These are phyloP conservation scores for Channa striata DNA, from an alignment of 2,797 vertebrate species.

Conservation along the genomic window DNA sequence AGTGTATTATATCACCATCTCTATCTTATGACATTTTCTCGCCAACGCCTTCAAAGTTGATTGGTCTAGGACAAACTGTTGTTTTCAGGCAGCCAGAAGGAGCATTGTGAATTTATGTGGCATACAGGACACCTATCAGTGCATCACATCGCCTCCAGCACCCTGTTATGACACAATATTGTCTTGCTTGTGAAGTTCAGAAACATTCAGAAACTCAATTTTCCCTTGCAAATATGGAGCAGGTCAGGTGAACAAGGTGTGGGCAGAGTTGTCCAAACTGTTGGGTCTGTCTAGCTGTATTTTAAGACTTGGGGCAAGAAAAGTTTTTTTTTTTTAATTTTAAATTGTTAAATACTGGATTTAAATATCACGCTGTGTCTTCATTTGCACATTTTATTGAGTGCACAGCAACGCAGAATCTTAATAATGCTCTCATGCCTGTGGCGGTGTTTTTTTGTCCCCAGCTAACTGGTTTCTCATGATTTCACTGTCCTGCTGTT, in stretches of 20 bases:
- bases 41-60: background rate
- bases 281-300: background rate
- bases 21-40: background rate
- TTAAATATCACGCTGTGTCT: slow-evolving; percentile 6
- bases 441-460: slow-evolving; percentile 21
- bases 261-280: background rate
- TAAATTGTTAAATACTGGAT: slow-evolving; percentile 15
- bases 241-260: slow-evolving; percentile 1
- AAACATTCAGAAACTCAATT: slow-evolving; percentile 24
- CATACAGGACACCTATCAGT: slow-evolving; percentile 16
- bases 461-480: slow-evolving; percentile 10
- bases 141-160: slow-evolving; percentile 9
- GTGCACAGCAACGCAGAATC: slow-evolving; percentile 18
- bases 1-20: background rate
- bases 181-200: slow-evolving; percentile 12
- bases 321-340: slow-evolving; percentile 1
- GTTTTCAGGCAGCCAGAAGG: slow-evolving; percentile 12
- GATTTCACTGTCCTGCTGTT: slow-evolving; percentile 41
- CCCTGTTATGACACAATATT: slow-evolving; percentile 21
- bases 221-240: slow-evolving; percentile 14
- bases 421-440: slow-evolving; percentile 20
- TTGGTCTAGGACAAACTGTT: slow-evolving; percentile 9
- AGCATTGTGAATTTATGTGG: slow-evolving; percentile 1
- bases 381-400: slow-evolving; percentile 48
- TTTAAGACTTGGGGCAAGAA: background rate